Evolutionary conservation across 2,888 invertebrate species (phyloP), one percentile per base, ranked within the genome.

Genomic region (Eulithis prunata): DNA sequence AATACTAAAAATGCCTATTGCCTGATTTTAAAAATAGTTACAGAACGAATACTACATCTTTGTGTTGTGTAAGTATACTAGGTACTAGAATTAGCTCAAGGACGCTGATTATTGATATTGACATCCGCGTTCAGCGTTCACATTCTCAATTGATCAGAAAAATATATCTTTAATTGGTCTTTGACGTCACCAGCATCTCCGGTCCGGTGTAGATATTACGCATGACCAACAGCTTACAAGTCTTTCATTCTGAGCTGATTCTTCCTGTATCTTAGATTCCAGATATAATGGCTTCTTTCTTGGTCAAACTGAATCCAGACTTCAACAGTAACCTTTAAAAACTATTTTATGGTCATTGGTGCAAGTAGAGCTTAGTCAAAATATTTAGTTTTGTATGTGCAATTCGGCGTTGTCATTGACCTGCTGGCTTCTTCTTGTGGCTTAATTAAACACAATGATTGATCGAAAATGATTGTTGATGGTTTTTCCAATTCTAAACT

Each of bases 61-160:
- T 21, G 1, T 49, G 11, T 21, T 21, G 14, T 49, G 49, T 49
- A 49, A 10, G 10, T 38, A 38, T 38, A 7, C 3, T 38, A 32
- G 32, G 51, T 45, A 36, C 47, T 49, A 11, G 14, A 56, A 57
- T 21, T 21, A 41, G 55, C 32, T 49, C 64, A 59, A 61, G 60
- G 65, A 32, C 57, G 21, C 49, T 4, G 47, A 53, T 62, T 11
- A 61, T 55, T 64, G 49, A 10, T 59, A 55, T 54, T 64, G 58
- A 59, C 63, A 63, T 60, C 64, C 60, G 52, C 12, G 60, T 55
- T 32, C 53, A 54, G 38, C 32, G 51, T 43, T 6, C n/a, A 49
- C 12, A 53, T 63, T 47, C 38, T 46, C 66, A 62, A 66, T 62
- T 66, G 57, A 62, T 58, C 51, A 38, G 51, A 62, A 46, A 66